Percentiles rank a stretch among this genome's conserved stretches.
phyloP scores from a whole-genome alignment of 2,888 invertebrate species.

The Sminthurinus aureus region DNA sequence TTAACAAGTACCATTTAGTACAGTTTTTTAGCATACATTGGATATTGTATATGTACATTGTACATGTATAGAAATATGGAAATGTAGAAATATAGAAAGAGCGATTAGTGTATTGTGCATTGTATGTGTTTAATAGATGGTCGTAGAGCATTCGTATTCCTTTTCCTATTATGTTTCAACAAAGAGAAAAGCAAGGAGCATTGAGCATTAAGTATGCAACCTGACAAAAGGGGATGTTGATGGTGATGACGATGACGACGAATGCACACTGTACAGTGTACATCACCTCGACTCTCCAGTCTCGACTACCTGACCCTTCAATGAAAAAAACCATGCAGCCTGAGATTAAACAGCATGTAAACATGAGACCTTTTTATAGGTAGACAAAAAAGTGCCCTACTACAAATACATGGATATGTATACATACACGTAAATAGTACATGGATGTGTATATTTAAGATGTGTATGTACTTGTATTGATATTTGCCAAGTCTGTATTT shows the following conservation, averaged over 20 bases:
- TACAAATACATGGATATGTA: not conserved
- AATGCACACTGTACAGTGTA: too few species aligned
- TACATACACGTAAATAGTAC: not conserved
- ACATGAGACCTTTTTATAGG: constrained; percentile 9
- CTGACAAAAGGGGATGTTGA: not conserved
- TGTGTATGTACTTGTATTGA: not conserved
- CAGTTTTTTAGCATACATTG: too few species aligned
- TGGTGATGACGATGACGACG: too few species aligned
- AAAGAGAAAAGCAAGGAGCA: not conserved
- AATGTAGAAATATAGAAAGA: too few species aligned
- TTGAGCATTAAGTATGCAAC: not conserved
- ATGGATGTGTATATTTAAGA: not conserved
- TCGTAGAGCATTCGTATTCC: not conserved
- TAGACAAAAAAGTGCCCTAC: not conserved
- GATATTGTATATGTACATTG: too few species aligned
- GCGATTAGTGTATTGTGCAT: too few species aligned
- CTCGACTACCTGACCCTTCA: constrained; percentile 4
- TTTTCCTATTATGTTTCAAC: not conserved
- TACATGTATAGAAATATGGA: too few species aligned
- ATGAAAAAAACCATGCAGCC: constrained; percentile 3
- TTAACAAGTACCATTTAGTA: too few species aligned
- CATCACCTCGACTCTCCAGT: not conserved
- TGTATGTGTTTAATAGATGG: too few species aligned
- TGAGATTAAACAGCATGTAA: constrained; percentile 10
- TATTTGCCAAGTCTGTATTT: not conserved